Evolutionary conservation across 2,888 invertebrate genomes (phyloP), one percentile per base, ranked within the genome.

Genomic region (Muscina levida): DNA sequence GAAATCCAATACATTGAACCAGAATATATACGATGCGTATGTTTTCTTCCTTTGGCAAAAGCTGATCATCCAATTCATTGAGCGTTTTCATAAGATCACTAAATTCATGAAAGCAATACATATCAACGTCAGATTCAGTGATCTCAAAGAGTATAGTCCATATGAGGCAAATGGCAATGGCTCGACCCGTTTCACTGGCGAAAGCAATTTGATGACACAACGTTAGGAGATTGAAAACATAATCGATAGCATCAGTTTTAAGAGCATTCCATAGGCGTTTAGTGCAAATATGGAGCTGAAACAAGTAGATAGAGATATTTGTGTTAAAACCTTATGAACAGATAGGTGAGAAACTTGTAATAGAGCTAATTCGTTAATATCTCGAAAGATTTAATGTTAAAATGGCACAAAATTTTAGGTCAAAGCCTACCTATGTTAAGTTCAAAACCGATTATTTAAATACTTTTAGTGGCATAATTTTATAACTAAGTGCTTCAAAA

Each of bases 101-200:
- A 46, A 86, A 85, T 82, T 84, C 82, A 48, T 83, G 85, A 56
- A 86, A 86, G 57, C 83, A 84, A 67, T 83, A 85, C 85, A 86
- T 86, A 46, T 84, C 74, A 3, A 84, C 77, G 13, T 84, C 66
- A 0, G 84, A 84, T 39, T 82, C 84, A 2, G 85, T 79, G 3
- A 85, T 82, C 42, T 86, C 84, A 24, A 83, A 73, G 2, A 85
- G 24, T 75, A 86, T 83, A 3, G 83, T 84, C 86, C 86, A 86
- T 5, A 84, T 77, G 2, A 86, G 70, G 11, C 85, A 85, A 65
- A 85, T 83, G 1, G 85, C 82, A 24, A 86, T 80, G 1, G 85
- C 86, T 24, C 84, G 79, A 0, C 85, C 85, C 10, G 85, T 84
- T 39, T 85, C 85, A 42, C 84, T 85, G 24, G 82, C 82, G 19